A percentile compares a stretch with the other conserved stretches of the same genome.
Conservation (phyloP, 2,888 invertebrate species). For the Drosophila leonis region DNA sequence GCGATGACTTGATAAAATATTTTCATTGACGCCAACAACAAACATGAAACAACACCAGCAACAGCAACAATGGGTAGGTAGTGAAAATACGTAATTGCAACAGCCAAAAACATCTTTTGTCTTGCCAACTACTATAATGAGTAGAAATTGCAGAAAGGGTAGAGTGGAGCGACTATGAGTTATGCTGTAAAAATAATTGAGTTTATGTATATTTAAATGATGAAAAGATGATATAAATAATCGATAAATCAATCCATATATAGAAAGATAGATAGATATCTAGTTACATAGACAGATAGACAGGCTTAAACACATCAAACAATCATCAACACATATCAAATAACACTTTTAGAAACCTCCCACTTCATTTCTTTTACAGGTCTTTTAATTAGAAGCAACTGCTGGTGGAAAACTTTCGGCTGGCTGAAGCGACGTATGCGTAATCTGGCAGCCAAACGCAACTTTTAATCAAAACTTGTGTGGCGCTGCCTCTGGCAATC, state of each 20-base stretch:
- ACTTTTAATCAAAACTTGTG: slow-evolving; percentile 77
- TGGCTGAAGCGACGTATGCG: slow-evolving; percentile 58
- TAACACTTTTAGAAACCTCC: too few relatives aligned
- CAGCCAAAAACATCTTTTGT: slow-evolving; percentile 43
- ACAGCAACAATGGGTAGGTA: slow-evolving; percentile 1
- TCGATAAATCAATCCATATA: neutral
- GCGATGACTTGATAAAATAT: slow-evolving; percentile 67
- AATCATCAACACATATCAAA: neutral
- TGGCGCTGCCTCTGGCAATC: slow-evolving; percentile 57
- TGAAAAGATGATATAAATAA: neutral
- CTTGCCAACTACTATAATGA: slow-evolving; percentile 43
- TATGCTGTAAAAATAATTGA: neutral
- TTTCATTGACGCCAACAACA: slow-evolving; percentile 61
- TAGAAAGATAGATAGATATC: neutral
- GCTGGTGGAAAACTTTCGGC: slow-evolving; percentile 46
- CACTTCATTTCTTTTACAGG: neutral
- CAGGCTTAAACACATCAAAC: neutral
- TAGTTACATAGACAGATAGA: neutral
- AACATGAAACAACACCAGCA: slow-evolving; percentile 26
- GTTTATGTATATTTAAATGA: neutral
- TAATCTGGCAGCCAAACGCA: slow-evolving; percentile 46
- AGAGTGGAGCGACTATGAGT: neutral
- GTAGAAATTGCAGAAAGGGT: neutral
- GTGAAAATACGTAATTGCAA: slow-evolving; percentile 18
- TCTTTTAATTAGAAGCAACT: slow-evolving; percentile 67